Evolutionary conservation across 2,113 vertebrate species (phyloP), one percentile per base, ranked within the genome.

Genomic region (Petroica traversi): DNA sequence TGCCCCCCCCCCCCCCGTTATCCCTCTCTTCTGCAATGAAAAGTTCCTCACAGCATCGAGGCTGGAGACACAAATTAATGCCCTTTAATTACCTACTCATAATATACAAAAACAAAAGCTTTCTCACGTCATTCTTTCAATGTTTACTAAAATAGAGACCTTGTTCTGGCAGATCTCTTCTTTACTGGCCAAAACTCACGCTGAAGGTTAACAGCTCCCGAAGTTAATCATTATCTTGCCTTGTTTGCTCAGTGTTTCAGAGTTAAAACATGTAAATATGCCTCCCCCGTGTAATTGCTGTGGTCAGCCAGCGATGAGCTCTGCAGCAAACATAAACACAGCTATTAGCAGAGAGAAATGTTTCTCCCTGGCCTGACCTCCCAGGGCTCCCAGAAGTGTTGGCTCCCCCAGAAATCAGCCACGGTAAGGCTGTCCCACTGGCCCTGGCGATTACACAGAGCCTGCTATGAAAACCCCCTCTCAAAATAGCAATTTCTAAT

Each of bases 171-270:
- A 78, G 73, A 41, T 34, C 64, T 92, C 73, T 85, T 86, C 83
- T 83, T 63, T 52, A 46, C 61, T 29, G 11, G 89, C 76, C 84
- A 63, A 58, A 80, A 76, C 89, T 71, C 84, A 33, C 0, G 2
- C 87, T 52, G 92, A 81, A 93, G 89, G 89, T 96, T 93, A 97
- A 85, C 89, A 89, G 80, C 73, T 95, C 77, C 55, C 1, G 0
- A 11, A 77, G 95, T 96, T 97, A 96, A 95, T 94, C 12, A 95
- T 96, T 97, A 55, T 91, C 87, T 76, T 72, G 38, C 79, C 54
- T 74, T 77, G 84, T 94, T 91, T 93, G 92, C 36, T 34, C 96
- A 55, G 31, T 66, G 48, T 84, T 89, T 84, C 76, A 49, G 55
- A 80, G 63, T 49, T 86, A 76, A 92, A 87, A 78, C 77, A 26